A percentile compares a stretch with the other conserved stretches of the same genome.
These are phyloP conservation scores for Calcarius lapponicus DNA, from an alignment of 2,797 vertebrate species.

Conservation along the genomic window DNA sequence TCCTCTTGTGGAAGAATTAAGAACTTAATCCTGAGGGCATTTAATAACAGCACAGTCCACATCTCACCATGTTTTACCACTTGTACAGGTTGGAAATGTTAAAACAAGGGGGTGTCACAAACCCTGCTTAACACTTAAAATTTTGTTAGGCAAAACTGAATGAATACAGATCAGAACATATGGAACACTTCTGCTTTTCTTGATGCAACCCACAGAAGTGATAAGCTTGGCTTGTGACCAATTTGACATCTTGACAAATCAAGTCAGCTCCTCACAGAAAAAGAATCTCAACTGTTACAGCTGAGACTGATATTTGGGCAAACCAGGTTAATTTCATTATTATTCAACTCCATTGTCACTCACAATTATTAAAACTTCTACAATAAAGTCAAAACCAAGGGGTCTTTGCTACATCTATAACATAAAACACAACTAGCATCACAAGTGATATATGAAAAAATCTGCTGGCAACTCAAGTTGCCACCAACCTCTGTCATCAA, in stretches of 20 bases:
- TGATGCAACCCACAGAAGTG: conserved; percentile 19
- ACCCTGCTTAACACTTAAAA: conserved; percentile 48
- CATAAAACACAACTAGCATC: not conserved
- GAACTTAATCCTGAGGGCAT: not conserved
- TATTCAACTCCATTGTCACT: not conserved
- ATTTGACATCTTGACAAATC: conserved; percentile 53
- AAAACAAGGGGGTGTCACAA: conserved; percentile 33
- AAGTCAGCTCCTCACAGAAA: conserved; percentile 28
- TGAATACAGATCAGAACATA: conserved; percentile 59
- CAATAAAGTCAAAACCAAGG: not conserved
- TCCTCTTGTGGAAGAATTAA: not conserved
- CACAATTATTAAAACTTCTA: not conserved
- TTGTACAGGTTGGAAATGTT: conserved; percentile 24
- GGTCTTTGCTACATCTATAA: not conserved
- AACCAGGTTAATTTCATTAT: conserved; percentile 1
- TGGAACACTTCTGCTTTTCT: conserved; percentile 54
- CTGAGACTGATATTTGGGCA: not conserved
- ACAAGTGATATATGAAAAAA: not conserved
- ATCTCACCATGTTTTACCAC: not conserved
- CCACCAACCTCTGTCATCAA: not conserved
- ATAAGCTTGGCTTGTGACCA: conserved; percentile 59
- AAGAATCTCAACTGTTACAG: not conserved
- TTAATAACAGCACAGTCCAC: not conserved
- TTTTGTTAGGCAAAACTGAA: conserved; percentile 68
- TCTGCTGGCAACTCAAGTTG: not conserved